Evolutionary conservation across 2,113 vertebrate genomes (phyloP).

Genomic region (Oceanites oceanicus): DNA sequence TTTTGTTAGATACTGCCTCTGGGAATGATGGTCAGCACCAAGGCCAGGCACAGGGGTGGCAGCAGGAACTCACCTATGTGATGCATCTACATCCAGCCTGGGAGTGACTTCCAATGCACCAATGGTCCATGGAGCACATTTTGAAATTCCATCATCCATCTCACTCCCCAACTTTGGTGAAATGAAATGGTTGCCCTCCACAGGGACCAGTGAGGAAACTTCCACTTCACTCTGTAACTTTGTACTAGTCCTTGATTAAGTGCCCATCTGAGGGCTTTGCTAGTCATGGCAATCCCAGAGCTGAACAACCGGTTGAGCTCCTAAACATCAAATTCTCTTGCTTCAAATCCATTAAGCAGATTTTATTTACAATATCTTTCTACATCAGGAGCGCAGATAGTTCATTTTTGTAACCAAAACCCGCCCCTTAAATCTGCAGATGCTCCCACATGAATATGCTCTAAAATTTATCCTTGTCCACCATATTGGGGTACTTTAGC

Average conservation of each 20-base stretch:
- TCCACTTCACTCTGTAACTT: neutral
- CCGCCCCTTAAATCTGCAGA: neutral
- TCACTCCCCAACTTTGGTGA: neutral
- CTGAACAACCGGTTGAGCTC: neutral
- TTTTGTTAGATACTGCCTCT: neutral
- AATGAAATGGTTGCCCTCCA: neutral
- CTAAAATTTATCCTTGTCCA: neutral
- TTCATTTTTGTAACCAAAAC: neutral
- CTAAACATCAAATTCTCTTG: neutral
- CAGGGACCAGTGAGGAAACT: neutral
- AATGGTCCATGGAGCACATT: neutral
- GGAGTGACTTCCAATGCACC: neutral
- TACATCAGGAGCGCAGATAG: neutral
- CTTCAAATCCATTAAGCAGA: neutral
- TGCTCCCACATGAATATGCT: neutral
- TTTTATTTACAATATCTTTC: neutral
- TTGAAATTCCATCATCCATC: neutral
- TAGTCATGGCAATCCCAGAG: neutral
- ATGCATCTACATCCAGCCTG: neutral
- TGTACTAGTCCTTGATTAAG: neutral
- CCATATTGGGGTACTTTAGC: neutral
- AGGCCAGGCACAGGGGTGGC: neutral
- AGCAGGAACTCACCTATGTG: neutral
- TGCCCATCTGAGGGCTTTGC: neutral
- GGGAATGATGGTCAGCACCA: neutral